Evolutionary conservation across 2,888 invertebrate genomes (phyloP).

Genomic region (Amblyteles armatorius): DNA sequence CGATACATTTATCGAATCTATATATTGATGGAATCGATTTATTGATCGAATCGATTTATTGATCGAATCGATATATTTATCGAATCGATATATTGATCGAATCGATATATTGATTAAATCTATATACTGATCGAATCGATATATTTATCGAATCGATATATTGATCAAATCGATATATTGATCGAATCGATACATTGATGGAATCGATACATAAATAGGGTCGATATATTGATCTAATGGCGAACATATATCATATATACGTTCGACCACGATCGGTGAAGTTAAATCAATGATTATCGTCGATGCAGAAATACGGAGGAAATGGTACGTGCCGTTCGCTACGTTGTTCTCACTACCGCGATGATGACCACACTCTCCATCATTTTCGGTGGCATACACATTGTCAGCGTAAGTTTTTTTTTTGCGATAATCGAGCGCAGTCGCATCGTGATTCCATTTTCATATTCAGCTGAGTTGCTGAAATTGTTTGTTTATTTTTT

Average conservation of each 20-base stretch:
- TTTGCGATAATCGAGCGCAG: not conserved
- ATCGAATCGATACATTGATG: not conserved
- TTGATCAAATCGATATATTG: not conserved
- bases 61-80: not conserved
- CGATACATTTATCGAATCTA: too few species aligned
- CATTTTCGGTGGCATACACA: conserved; percentile 58
- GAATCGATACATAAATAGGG: not conserved
- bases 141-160: not conserved
- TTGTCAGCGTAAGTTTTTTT: conserved; percentile 64
- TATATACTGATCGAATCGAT: not conserved
- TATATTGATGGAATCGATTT: not conserved
- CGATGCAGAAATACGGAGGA: conserved; percentile 59
- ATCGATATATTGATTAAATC: not conserved
- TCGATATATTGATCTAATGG: not conserved
- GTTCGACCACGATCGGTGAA: not conserved
- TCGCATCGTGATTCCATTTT: too few species aligned
- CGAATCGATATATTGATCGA: too few species aligned
- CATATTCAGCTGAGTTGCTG: too few species aligned
- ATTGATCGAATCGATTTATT: not conserved
- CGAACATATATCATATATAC: too few species aligned
- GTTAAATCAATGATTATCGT: not conserved
- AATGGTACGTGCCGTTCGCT: conserved; percentile 56
- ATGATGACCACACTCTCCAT: conserved; percentile 56
- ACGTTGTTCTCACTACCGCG: conserved; percentile 57
- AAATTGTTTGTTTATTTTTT: not conserved